A percentile compares a stretch with the other conserved stretches of the same genome.
Evolutionary conservation across 1,140 invertebrate genomes (phyloP).

Genomic region (Apis laboriosa): DNA sequence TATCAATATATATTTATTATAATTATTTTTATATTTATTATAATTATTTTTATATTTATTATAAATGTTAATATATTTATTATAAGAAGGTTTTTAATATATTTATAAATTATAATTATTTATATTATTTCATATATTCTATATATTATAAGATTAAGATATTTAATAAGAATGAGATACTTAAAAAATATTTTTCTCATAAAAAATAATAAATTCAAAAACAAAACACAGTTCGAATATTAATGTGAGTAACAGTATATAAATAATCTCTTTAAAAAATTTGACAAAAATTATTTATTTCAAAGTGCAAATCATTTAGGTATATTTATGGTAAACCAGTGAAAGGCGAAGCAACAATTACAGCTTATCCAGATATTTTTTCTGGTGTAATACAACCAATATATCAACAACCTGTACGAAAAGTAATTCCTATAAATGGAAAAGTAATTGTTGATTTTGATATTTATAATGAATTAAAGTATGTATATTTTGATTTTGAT

Average conservation of each 20-base stretch:
- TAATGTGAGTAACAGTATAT: no score
- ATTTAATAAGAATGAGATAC: no score
- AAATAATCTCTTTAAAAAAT: constrained; percentile 20
- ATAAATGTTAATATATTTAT: no score
- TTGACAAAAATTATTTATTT: constrained; percentile 57
- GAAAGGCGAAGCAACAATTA: constrained; percentile 88
- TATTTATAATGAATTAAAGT: constrained; percentile 85
- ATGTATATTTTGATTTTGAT: constrained; percentile 45
- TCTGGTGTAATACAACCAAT: constrained; percentile 90
- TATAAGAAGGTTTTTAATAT: no score
- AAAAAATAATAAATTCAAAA: background rate
- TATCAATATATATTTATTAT: no score
- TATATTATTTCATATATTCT: no score
- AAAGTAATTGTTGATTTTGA: constrained; percentile 89
- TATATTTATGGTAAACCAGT: constrained; percentile 93
- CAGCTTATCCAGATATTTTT: constrained; percentile 88
- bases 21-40: no score
- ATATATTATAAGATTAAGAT: no score
- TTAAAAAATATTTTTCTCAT: no score
- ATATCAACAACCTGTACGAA: constrained; percentile 87
- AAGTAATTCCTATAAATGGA: constrained; percentile 91
- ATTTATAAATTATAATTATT: no score
- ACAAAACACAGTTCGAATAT: no score
- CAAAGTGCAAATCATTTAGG: constrained; percentile 74
- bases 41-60: no score